Conservation (phyloP, 2,888 invertebrate species). For the Pandemis heparana region DNA sequence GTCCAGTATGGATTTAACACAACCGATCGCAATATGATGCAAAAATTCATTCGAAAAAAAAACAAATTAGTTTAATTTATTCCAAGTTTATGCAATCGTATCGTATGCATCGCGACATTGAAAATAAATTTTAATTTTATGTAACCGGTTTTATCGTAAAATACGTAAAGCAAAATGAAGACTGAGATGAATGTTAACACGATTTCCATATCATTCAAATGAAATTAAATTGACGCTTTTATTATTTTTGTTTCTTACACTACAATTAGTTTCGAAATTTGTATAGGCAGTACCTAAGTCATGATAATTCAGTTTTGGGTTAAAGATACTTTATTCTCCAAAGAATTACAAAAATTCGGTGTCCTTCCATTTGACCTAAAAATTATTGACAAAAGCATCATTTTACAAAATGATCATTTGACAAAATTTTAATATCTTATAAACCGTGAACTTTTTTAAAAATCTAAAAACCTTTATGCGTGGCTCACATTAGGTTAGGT, state of each 20-base stretch:
- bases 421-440: too few relatives aligned
- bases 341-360: too few relatives aligned
- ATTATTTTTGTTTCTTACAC: not conserved
- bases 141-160: constrained; percentile 1
- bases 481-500: too few relatives aligned
- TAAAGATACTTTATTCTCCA: too few relatives aligned
- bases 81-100: not conserved
- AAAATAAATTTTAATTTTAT: not conserved
- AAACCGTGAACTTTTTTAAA: too few relatives aligned
- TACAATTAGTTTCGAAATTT: too few relatives aligned
- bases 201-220: not conserved
- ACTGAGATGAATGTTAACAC: not conserved
- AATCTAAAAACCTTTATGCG: too few relatives aligned
- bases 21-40: not conserved
- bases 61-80: not conserved
- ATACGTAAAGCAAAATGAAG: constrained; percentile 3
- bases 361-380: too few relatives aligned
- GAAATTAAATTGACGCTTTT: not conserved
- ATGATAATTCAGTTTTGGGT: too few relatives aligned
- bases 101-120: constrained; percentile 5
- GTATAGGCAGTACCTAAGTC: too few relatives aligned
- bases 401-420: too few relatives aligned
- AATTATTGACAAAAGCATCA: too few relatives aligned
- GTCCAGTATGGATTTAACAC: not conserved
- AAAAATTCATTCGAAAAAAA: not conserved